Conservation (phyloP, 2,888 invertebrate species). For the Serrognathus titanus region DNA sequence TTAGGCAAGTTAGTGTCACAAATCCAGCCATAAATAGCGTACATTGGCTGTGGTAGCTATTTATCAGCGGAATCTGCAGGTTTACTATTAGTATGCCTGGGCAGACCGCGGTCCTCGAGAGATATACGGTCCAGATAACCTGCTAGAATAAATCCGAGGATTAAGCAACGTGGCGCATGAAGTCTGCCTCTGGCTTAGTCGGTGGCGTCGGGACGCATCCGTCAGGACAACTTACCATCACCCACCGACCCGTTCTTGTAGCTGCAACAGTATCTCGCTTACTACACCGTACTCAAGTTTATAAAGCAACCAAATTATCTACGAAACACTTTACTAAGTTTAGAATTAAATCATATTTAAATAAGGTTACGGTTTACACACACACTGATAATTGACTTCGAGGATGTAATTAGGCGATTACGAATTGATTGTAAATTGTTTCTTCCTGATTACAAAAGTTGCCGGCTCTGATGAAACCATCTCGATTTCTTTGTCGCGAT, state of each 20-base stretch:
- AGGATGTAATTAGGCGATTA: too few species aligned
- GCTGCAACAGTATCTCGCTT: not conserved
- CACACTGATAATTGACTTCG: too few species aligned
- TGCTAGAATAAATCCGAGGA: constrained; percentile 49
- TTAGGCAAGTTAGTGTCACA: constrained; percentile 32
- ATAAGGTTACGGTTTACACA: too few species aligned
- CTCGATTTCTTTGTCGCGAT: constrained; percentile 44
- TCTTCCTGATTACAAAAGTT: too few species aligned
- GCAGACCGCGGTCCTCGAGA: constrained; percentile 46
- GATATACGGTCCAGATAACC: constrained; percentile 51
- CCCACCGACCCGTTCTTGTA: not conserved
- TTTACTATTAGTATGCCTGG: constrained; percentile 49
- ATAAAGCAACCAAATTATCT: too few species aligned
- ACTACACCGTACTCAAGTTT: too few species aligned
- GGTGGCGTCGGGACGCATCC: constrained; percentile 14
- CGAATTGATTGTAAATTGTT: too few species aligned
- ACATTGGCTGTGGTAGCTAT: constrained; percentile 48
- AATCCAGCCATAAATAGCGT: constrained; percentile 42
- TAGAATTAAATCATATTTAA: too few species aligned
- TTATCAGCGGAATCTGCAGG: constrained; percentile 50
- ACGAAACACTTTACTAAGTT: too few species aligned
- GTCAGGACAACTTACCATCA: constrained; percentile 13
- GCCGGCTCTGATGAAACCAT: constrained; percentile 5
- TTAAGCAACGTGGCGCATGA: constrained; percentile 43
- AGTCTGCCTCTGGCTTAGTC: constrained; percentile 30